Percentiles rank a stretch among this genome's conserved stretches.
phyloP scores from a whole-genome alignment of 2,797 vertebrate species.

The Enteromius argenteus region DNA sequence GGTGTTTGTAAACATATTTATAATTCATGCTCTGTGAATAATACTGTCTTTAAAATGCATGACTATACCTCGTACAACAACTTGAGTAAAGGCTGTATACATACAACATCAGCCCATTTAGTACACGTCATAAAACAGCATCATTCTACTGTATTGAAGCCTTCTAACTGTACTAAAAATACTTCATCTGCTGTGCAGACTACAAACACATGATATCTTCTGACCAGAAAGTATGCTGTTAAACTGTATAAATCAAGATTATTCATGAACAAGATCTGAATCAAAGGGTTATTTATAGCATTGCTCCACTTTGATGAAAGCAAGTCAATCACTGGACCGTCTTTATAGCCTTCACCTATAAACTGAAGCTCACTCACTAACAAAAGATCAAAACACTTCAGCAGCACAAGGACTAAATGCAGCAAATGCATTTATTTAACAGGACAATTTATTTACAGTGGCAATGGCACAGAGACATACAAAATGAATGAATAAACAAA shows the following conservation, averaged over 20 bases:
- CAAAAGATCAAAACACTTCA: background rate
- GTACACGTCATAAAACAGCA: background rate
- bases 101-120: background rate
- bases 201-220: background rate
- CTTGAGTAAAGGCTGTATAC: background rate
- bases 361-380: background rate
- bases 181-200: background rate
- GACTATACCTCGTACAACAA: background rate
- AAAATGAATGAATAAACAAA: background rate
- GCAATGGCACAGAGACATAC: background rate
- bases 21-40: slow-evolving; percentile 10
- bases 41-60: background rate
- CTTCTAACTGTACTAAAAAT: background rate
- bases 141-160: background rate
- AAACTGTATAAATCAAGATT: background rate
- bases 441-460: background rate
- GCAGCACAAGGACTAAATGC: background rate
- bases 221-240: background rate
- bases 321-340: background rate
- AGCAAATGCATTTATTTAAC: background rate
- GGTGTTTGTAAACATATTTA: slow-evolving; percentile 11
- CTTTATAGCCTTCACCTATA: background rate
- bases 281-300: background rate
- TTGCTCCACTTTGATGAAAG: background rate
- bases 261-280: background rate